phyloP scores from a whole-genome alignment of 1,140 invertebrate species.

The Atta texana region DNA sequence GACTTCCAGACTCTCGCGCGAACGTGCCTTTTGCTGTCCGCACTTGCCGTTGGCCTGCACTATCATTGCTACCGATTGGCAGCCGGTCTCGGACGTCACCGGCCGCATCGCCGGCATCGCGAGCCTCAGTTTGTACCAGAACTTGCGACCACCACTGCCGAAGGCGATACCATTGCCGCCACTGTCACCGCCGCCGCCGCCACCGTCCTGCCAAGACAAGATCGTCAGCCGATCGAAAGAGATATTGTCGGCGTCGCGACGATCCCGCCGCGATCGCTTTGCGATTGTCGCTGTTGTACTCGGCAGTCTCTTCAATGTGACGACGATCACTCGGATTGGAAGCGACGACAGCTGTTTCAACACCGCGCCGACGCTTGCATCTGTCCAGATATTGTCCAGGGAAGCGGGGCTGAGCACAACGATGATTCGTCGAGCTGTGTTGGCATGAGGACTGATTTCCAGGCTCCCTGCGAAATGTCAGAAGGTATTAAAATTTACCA shows the following conservation, averaged over 20 bases:
- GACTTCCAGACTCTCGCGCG: constrained; percentile 84
- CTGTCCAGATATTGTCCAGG: constrained; percentile 81
- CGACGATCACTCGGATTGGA: constrained; percentile 76
- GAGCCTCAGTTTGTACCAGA: constrained; percentile 82
- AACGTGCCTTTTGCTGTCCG: constrained; percentile 80
- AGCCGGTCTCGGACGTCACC: constrained; percentile 69
- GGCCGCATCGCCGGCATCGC: constrained; percentile 82
- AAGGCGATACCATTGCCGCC: constrained; percentile 54
- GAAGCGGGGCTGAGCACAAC: constrained; percentile 81
- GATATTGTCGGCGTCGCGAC: constrained; percentile 69
- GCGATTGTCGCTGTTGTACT: constrained; percentile 77
- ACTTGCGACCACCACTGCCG: constrained; percentile 57
- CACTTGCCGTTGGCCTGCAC: constrained; percentile 81
- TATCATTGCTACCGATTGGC: constrained; percentile 84
- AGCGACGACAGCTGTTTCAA: constrained; percentile 81
- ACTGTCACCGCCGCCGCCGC: constrained; percentile 56
- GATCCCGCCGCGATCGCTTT: constrained; percentile 76
- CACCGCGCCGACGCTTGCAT: constrained; percentile 76
- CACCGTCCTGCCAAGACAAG: constrained; percentile 79
- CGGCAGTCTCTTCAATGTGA: constrained; percentile 80
- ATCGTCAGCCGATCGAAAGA: constrained; percentile 78
- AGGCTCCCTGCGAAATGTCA: constrained; percentile 77
- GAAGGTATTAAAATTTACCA: not conserved
- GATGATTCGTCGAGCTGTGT: constrained; percentile 79
- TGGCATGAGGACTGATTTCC: constrained; percentile 81